A percentile compares a stretch with the other conserved stretches of the same genome.
Conservation (phyloP, 1,140 invertebrate species). For the Delia radicum region DNA sequence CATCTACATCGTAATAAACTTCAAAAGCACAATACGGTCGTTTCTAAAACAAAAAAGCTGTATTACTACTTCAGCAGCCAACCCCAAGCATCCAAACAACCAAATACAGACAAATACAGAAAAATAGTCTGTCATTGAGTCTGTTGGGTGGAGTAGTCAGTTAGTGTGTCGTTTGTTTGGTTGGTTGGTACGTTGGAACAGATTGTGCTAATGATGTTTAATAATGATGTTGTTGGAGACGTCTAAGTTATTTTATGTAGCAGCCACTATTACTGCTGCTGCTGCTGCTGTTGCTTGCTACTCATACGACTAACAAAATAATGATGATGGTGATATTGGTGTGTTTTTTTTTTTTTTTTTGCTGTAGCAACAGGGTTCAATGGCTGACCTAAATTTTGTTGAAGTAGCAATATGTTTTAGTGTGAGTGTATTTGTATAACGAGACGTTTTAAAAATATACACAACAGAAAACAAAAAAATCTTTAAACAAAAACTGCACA, state of each 20-base stretch:
- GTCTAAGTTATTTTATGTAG: not conserved
- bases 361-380: slow-evolving; percentile 18
- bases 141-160: not conserved
- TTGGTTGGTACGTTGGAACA: not conserved
- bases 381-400: slow-evolving; percentile 20
- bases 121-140: not conserved
- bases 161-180: not conserved
- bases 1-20: too few relatives aligned
- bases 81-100: too few relatives aligned
- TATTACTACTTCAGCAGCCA: not conserved
- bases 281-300: not conserved
- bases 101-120: not conserved
- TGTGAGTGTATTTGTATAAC: not conserved
- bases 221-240: not conserved
- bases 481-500: not conserved
- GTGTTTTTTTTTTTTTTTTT: not conserved
- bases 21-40: not conserved
- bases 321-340: not conserved
- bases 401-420: not conserved
- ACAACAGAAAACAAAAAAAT: not conserved
- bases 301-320: not conserved
- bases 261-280: not conserved
- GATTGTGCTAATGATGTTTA: not conserved
- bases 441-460: slow-evolving; percentile 3
- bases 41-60: not conserved